Evolutionary conservation across 2,113 vertebrate species (phyloP).

Genomic region (Heptranchias perlo): DNA sequence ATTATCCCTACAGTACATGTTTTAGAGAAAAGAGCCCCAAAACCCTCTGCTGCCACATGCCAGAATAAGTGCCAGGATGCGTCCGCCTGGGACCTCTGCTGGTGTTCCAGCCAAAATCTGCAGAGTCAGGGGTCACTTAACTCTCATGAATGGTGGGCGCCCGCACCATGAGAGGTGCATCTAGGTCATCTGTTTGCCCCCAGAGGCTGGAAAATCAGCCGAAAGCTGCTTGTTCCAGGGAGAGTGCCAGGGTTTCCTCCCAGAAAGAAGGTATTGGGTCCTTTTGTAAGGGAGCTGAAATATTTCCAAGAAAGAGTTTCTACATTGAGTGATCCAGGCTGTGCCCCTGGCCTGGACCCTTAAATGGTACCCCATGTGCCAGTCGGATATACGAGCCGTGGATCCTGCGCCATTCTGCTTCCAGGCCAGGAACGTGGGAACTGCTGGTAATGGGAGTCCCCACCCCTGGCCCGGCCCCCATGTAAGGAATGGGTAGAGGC

Average conservation of each 20-base stretch:
- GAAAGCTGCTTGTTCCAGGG: background rate
- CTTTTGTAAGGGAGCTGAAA: background rate
- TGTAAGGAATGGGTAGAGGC: no score
- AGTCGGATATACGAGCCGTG: no score
- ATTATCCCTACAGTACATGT: background rate
- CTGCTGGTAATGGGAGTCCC: no score
- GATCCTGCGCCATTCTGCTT: no score
- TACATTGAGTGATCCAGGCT: background rate
- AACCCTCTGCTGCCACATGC: background rate
- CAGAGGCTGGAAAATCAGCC: no score
- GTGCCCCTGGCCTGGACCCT: background rate
- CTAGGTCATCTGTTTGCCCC: no score
- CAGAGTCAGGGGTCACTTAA: background rate
- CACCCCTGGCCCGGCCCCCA: no score
- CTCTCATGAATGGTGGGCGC: background rate
- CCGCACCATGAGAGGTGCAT: background rate
- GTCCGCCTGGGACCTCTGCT: background rate
- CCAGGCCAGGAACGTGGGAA: no score
- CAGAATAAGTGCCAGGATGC: background rate
- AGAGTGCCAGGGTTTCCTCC: background rate
- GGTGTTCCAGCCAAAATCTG: background rate
- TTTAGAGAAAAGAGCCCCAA: background rate
- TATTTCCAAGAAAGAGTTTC: background rate
- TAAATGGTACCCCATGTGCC: no score
- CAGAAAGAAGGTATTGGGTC: background rate